Percentiles rank a stretch among this genome's conserved stretches.
Conservation (phyloP, 1,140 invertebrate genomes). For the Drosophila santomea region DNA sequence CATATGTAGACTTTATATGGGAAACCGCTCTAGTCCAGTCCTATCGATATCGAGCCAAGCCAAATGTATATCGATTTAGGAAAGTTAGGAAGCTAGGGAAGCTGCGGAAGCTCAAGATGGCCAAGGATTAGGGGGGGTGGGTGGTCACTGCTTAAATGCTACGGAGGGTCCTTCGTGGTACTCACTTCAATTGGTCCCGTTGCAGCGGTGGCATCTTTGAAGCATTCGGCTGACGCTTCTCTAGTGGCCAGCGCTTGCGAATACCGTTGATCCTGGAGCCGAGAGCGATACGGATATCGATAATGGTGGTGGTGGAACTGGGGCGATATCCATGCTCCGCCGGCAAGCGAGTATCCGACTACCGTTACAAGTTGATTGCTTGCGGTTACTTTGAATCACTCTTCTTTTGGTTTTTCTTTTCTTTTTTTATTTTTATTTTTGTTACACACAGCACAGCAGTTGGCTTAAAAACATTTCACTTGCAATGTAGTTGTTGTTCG, state of each 20-base stretch:
- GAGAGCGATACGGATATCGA: constrained; percentile 22
- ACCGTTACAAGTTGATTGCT: constrained; percentile 12
- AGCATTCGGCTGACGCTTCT: constrained; percentile 61
- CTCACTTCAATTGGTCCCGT: constrained; percentile 72
- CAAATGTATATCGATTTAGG: too few species aligned
- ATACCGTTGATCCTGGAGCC: constrained; percentile 16
- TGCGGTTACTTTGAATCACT: constrained; percentile 20
- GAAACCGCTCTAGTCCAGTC: too few species aligned
- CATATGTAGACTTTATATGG: too few species aligned
- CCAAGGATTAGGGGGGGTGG: too few species aligned
- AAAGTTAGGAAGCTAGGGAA: too few species aligned
- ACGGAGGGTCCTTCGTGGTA: neutral
- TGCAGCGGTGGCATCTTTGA: constrained; percentile 79
- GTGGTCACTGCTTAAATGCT: too few species aligned
- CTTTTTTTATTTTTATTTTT: neutral
- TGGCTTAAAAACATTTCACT: neutral
- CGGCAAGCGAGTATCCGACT: constrained; percentile 31
- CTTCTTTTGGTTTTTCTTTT: constrained; percentile 4
- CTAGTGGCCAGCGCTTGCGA: constrained; percentile 53
- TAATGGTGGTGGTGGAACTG: constrained; percentile 24
- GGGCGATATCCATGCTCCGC: constrained; percentile 69
- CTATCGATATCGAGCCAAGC: too few species aligned
- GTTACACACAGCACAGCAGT: constrained; percentile 18
- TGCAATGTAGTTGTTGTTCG: constrained; percentile 11
- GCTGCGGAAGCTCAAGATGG: too few species aligned